phyloP scores from a whole-genome alignment of 2,113 vertebrate species.

The Talpa occidentalis region DNA sequence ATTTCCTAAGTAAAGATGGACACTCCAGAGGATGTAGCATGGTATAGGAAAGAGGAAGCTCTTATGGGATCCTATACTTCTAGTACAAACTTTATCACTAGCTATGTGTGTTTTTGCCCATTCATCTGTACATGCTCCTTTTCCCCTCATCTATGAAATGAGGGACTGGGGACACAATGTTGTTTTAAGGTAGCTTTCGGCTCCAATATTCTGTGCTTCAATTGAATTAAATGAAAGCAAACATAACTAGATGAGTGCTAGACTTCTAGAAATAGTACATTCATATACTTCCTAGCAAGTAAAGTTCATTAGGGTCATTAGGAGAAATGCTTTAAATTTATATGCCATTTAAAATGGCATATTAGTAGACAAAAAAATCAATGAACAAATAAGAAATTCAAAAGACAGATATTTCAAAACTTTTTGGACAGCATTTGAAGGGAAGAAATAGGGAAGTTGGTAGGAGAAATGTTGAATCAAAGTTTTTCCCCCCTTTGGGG shows the following conservation, averaged over 20 bases:
- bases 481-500: constrained; percentile 71
- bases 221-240: constrained; percentile 30
- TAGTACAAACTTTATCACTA: neutral
- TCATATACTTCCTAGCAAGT: neutral
- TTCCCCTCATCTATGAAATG: constrained; percentile 17
- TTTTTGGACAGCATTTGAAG: constrained; percentile 71
- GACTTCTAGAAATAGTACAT: neutral
- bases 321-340: constrained; percentile 26
- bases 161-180: neutral
- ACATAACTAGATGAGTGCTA: neutral
- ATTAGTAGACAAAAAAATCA: neutral
- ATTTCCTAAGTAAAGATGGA: neutral
- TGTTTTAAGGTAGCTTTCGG: constrained; percentile 33
- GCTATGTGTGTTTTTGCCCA: neutral
- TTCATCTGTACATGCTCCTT: neutral
- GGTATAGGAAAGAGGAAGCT: neutral
- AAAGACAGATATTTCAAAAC: constrained; percentile 77
- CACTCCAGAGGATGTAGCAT: neutral
- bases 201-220: neutral
- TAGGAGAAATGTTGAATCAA: constrained; percentile 78
- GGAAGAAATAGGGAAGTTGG: constrained; percentile 60
- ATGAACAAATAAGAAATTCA: constrained; percentile 64
- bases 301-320: neutral
- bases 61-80: neutral
- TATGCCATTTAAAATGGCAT: neutral